phyloP scores from a whole-genome alignment of 2,888 invertebrate species.

The Drosophila barbarae region DNA sequence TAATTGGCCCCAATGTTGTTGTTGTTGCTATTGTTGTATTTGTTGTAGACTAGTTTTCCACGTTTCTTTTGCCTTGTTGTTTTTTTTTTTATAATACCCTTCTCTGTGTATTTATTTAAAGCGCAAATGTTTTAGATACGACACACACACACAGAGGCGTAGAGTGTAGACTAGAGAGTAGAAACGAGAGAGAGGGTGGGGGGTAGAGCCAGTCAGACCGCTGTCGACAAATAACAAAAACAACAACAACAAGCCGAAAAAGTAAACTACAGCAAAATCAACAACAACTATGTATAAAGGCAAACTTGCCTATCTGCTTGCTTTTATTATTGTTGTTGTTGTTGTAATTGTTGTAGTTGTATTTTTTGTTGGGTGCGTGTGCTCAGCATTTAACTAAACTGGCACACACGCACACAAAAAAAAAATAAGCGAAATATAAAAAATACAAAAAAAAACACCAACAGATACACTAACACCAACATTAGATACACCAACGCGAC shows the following conservation, averaged over 20 bases:
- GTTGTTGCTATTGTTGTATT: conserved; percentile 38
- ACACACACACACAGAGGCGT: conserved; percentile 57
- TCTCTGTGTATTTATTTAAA: conserved; percentile 71
- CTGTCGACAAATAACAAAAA: conserved; percentile 30
- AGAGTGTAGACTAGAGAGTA: conserved; percentile 3
- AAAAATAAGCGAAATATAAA: conserved; percentile 18
- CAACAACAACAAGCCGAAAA: conserved; percentile 35
- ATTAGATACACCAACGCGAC: conserved; percentile 32
- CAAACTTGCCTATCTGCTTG: conserved; percentile 71
- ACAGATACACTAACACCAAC: conserved; percentile 22
- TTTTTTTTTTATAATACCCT: conserved; percentile 65
- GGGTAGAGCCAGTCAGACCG: conserved; percentile 37
- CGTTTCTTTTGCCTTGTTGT: conserved; percentile 43
- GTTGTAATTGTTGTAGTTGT: conserved; percentile 15
- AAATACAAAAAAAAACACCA: conserved; percentile 6
- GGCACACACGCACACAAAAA: conserved; percentile 63
- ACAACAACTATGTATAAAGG: conserved; percentile 43
- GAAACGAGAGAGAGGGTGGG: conserved; percentile 9
- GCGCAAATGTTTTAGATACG: conserved; percentile 75
- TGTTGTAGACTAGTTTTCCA: conserved; percentile 46
- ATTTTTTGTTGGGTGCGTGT: conserved; percentile 60
- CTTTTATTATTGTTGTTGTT: conserved; percentile 14
- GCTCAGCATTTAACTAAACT: conserved; percentile 69
- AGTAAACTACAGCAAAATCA: conserved; percentile 51
- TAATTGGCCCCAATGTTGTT: conserved; percentile 51